Conservation (phyloP, 2,888 invertebrate species). For the Aspidapion aeneum region DNA sequence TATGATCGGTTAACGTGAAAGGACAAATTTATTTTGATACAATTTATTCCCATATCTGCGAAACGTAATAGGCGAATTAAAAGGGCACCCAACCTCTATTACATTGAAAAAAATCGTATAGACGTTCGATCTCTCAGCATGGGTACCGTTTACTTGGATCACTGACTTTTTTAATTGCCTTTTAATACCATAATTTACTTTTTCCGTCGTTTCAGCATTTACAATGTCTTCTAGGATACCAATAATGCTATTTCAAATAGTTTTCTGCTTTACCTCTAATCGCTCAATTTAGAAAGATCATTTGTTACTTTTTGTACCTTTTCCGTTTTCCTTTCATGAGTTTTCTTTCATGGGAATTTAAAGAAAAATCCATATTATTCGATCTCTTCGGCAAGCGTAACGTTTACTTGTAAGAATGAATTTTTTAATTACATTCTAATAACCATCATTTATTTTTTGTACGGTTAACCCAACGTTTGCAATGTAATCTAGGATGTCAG, state of each 20-base stretch:
- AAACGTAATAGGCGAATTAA: neutral
- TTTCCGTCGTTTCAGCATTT: neutral
- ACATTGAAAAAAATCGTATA: neutral
- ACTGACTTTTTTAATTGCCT: neutral
- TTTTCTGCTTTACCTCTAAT: too few species aligned
- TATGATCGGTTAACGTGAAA: neutral
- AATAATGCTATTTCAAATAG: neutral
- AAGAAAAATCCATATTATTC: too few species aligned
- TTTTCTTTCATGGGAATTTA: too few species aligned
- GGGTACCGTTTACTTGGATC: too few species aligned
- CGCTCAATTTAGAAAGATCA: too few species aligned
- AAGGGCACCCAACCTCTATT: neutral
- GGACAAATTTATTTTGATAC: neutral
- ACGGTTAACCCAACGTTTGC: neutral
- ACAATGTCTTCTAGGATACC: neutral
- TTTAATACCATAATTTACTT: neutral
- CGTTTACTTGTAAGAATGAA: too few species aligned
- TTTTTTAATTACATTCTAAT: neutral
- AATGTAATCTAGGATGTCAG: neutral
- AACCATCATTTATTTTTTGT: neutral
- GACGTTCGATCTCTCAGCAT: neutral
- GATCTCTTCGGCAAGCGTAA: neutral
- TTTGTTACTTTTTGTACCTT: too few species aligned
- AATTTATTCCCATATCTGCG: neutral
- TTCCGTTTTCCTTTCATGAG: too few species aligned